Conservation (phyloP, 2,888 invertebrate genomes). For the Incurvaria masculella region DNA sequence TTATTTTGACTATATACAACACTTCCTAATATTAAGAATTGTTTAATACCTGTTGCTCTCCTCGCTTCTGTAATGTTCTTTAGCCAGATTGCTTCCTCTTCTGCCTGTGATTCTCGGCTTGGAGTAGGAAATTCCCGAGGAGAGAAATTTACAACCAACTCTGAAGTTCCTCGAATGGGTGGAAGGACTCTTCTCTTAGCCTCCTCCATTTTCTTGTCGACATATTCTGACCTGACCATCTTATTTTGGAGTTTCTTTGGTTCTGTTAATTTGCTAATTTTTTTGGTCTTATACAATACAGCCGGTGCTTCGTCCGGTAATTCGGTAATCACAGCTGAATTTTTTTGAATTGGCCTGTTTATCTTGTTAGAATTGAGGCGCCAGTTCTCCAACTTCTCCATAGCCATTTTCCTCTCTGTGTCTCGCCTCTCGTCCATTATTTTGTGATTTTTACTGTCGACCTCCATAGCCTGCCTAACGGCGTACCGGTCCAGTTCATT, state of each 20-base stretch:
- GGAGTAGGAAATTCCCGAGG: constrained; percentile 79
- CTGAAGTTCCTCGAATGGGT: constrained; percentile 52
- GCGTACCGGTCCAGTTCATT: constrained; percentile 54
- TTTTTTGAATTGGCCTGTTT: constrained; percentile 10
- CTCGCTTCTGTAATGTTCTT: constrained; percentile 73
- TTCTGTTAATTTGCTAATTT: constrained; percentile 14
- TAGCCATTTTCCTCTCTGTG: constrained; percentile 59
- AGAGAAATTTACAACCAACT: constrained; percentile 68
- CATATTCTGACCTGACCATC: constrained; percentile 33
- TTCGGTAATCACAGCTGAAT: constrained; percentile 6
- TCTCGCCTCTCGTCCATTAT: constrained; percentile 63
- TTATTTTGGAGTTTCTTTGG: constrained; percentile 21
- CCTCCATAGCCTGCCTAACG: constrained; percentile 47
- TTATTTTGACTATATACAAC: no score
- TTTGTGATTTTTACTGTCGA: constrained; percentile 48
- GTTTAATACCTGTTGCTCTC: constrained; percentile 56
- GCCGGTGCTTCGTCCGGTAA: constrained; percentile 7
- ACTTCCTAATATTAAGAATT: no score
- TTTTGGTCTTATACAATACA: constrained; percentile 10
- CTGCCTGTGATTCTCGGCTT: constrained; percentile 66
- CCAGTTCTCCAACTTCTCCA: constrained; percentile 65
- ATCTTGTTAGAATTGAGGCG: constrained; percentile 25
- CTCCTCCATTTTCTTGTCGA: constrained; percentile 35
- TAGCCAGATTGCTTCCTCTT: constrained; percentile 78
- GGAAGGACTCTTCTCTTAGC: constrained; percentile 45